These are phyloP conservation scores for Polypedilum pembai DNA, from an alignment of 1,140 invertebrate genomes.

Conservation along the genomic window DNA sequence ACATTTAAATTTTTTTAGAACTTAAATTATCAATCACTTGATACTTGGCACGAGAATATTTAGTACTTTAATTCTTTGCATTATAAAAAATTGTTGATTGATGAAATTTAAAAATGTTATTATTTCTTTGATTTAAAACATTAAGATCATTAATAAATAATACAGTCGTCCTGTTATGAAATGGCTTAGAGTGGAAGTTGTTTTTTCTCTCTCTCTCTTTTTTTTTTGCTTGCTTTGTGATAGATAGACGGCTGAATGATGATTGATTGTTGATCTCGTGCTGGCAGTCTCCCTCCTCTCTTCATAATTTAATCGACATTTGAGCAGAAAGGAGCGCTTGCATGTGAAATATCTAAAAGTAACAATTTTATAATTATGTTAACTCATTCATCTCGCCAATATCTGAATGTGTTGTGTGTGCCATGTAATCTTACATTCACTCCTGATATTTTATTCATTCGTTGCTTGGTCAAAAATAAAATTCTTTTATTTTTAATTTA, in stretches of 20 bases:
- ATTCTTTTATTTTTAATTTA: not conserved
- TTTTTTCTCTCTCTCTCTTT: not conserved
- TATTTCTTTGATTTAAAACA: no score
- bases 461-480: not conserved
- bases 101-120: no score
- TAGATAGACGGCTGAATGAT: not conserved
- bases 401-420: not conserved
- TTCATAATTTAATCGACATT: not conserved
- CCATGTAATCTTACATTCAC: not conserved
- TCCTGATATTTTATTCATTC: not conserved
- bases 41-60: no score
- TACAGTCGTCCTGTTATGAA: no score
- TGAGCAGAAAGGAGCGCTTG: not conserved
- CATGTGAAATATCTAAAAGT: not conserved
- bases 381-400: not conserved
- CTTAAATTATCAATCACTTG: no score
- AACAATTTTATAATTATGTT: conserved; percentile 14
- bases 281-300: not conserved
- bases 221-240: not conserved
- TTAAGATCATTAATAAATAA: no score
- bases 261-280: conserved; percentile 1
- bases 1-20: no score
- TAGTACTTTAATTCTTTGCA: no score
- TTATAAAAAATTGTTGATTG: no score
- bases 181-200: not conserved